Percentiles rank a stretch among this genome's conserved stretches.
Evolutionary conservation across 1,140 invertebrate species (phyloP).

Genomic region (Diorhabda carinulata): DNA sequence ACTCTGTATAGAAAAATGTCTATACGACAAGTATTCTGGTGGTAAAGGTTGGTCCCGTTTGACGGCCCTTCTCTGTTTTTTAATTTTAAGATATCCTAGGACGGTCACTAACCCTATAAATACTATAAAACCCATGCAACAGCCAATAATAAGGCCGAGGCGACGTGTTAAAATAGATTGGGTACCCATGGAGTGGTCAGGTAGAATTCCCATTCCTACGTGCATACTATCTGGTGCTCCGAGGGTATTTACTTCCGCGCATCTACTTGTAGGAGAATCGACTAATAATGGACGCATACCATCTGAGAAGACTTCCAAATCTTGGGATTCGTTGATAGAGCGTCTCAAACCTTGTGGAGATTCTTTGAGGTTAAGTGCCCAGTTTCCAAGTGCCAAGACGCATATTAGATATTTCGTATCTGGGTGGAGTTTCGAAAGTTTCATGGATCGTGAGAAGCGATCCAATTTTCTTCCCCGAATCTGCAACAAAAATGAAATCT

Average conservation of each 20-base stretch:
- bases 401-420: conserved; percentile 80
- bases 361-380: conserved; percentile 49
- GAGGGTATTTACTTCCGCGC: conserved; percentile 71
- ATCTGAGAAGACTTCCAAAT: conserved; percentile 50
- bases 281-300: conserved; percentile 61
- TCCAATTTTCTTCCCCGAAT: conserved; percentile 67
- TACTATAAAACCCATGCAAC: conserved; percentile 78
- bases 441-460: conserved; percentile 63
- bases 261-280: conserved; percentile 69
- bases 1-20: conserved; percentile 61
- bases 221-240: conserved; percentile 64
- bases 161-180: conserved; percentile 69
- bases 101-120: conserved; percentile 77
- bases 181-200: conserved; percentile 61
- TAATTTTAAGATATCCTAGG: conserved; percentile 80
- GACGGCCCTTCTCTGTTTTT: conserved; percentile 70
- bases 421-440: conserved; percentile 67
- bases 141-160: conserved; percentile 78
- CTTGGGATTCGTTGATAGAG: conserved; percentile 51
- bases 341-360: conserved; percentile 49
- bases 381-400: conserved; percentile 74
- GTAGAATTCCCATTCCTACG: conserved; percentile 58
- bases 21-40: conserved; percentile 70
- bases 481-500: conserved; percentile 49
- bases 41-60: conserved; percentile 62